Evolutionary conservation across 2,797 vertebrate species (phyloP), one percentile per base, ranked within the genome.

Genomic region (Chelidonichthys spinosus): DNA sequence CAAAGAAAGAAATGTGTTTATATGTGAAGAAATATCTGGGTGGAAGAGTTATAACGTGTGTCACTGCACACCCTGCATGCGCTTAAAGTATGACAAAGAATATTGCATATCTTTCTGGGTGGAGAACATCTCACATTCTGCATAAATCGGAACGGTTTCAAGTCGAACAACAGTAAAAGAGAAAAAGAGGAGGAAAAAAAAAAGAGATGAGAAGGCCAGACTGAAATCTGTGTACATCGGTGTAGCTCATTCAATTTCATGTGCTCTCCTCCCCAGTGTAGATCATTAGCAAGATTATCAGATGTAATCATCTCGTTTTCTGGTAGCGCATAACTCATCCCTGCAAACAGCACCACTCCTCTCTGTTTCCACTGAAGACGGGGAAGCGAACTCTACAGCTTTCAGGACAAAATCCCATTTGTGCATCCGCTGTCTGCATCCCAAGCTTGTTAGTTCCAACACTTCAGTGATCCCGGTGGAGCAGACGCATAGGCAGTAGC

Each of bases 361-460:
- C 70, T 44, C 77, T 78, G 83, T 72, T 85, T 77, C 84, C 36
- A 56, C 83, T 44, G 46, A 82, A 88, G 81, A 87, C 82, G 61
- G 85, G 67, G 65, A 25, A 86, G 78, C 81, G 74, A 88, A 87
- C 87, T 87, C 85, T 64, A 86, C 91, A 91, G 92, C 91, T 93
- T 89, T 92, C 90, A 93, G 91, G 90, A 93, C 88, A 88, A 90
- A 93, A 93, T 92, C 91, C 92, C 92, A 94, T 94, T 94, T 95
- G 94, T 94, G 90, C 90, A 89, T 93, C 88, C 74, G 70, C 92
- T 90, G 92, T 93, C 92, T 93, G 90, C 92, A 92, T 92, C 90
- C 90, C 87, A 79, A 91, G 92, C 93, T 94, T 95, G 94, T 95
- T 95, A 94, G 94, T 92, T 93, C 91, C 90, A 92, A 94, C 93